Evolutionary conservation across 2,797 vertebrate genomes (phyloP), one percentile per base, ranked within the genome.

Genomic region (Malacoraja senta): DNA sequence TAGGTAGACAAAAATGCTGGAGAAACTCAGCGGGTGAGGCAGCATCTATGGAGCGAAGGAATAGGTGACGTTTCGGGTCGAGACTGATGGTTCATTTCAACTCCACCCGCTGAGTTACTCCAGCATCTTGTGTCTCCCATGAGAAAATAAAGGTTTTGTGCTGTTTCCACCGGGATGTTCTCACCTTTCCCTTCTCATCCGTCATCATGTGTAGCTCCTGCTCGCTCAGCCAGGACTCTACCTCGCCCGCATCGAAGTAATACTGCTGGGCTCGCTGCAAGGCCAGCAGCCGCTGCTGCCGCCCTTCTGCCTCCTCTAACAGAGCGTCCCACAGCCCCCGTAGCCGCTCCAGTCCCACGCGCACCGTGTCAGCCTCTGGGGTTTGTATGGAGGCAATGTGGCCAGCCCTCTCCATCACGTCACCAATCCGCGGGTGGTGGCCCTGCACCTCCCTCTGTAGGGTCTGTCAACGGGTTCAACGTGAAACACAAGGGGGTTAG

Each of bases 191-290:
- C 95, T 97, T 99, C 95, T 99, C 98, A 93, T 99, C 97, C 53
- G 97, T 98, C 98, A 99, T 98, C 97, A 99, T 96, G 93, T 99
- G 97, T 93, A 99, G 97, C 96, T 99, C 98, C 94, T 99, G 98
- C 95, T 99, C 98, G 0, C 98, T 98, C 93, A 99, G 96, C 98
- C 98, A 99, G 53, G 98, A 96, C 95, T 99, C 98, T 95, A 98
- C 98, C 95, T 99, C 98, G 0, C 97, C 97, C 8, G 97, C 97
- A 77, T 99, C 98, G 0, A 98, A 98, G 96, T 97, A 98, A 95
- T 98, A 99, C 94, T 99, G 98, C 95, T 99, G 97, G 86, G 98
- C 97, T 94, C 98, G 98, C 96, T 97, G 98, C 96, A 98, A 97
- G 94, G 97, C 97, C 0, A 98, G 98, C 94, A 99, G 95, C 0